Evolutionary conservation across 2,888 invertebrate species (phyloP), one percentile per base, ranked within the genome.

Genomic region (Napeogenes sylphis): DNA sequence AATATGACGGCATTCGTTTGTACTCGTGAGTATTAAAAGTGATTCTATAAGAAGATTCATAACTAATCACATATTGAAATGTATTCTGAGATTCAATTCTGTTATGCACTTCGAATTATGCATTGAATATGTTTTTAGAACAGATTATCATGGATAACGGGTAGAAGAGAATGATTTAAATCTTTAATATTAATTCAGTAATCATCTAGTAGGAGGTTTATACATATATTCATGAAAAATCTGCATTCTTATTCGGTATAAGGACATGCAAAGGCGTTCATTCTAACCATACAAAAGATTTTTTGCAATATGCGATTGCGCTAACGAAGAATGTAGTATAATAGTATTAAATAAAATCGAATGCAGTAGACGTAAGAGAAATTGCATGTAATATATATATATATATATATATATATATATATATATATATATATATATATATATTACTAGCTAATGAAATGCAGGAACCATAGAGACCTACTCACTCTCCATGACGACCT

Each of bases 161-260:
- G 8, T 42, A 42, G 42, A 42, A 10, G 10, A 42, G 8, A 42
- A 42, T 42, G 3, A 8, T 3, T 30, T 6, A 51, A 51, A 30
- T 51, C 2, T 51, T 51, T 51, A 30, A 51, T 30, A 51, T 51
- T 51, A 30, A 30, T 10, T 51, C 30, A 51, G 51, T 51, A 51
- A 30, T 51, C 51, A 51, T 51, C 21, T 30, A 8, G 30, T 30
- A 30, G 51, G 10, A 51, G 30, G 10, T 51, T 51, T 30, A 51
- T 30, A 51, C 30, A 51, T 51, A 51, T 51, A 51, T 51, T 51
- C 51, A 51, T 51, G 51, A 51, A 47, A 47, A 30, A 51, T 51
- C 51, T 51, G 51, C 51, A 51, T 51, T 51, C 51, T 51, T 51
- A 51, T 51, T 4, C 51, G 30, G 12, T 51, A 51, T 51, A 51